Base-by-base conservation (phyloP, 2,888 invertebrate genomes). In the Protonemura montana region DNA sequence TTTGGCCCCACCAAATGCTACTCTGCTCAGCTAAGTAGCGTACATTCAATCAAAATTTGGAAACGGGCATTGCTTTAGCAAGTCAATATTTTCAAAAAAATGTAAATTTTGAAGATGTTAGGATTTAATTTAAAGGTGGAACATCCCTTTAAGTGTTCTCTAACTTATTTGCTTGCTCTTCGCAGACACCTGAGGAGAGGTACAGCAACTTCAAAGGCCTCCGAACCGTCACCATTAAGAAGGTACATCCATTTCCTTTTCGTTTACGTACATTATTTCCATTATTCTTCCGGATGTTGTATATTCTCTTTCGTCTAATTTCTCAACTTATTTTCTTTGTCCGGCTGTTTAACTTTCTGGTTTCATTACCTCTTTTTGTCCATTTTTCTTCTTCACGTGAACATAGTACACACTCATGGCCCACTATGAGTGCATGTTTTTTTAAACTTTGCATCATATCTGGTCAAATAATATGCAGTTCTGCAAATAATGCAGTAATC, bases 181-280 rank as follows among this genome's bases (percentile, higher is more conserved):
- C 91, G 78, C 94, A 95, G 95, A 93, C 94, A 88, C 92, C 93
- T 88, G 95, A 95, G 91, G 95, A 95, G 91, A 93, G 94, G 89
- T 95, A 94, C 90, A 93, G 94, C 87, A 94, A 93, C 89, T 97
- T 95, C 93, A 96, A 95, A 90, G 96, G 96, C 88, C 94, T 97
- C 87, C 93, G 96, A 89, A 95, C 95, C 87, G 94, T 97, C 88
- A 95, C 95, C 88, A 94, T 98, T 91, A 97, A 96, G 91, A 98
- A 98, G 95, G 97, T 96, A 92, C 90, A 91, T 88, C 26, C 16
- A 28, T 80, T 21, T n/a, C 7, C 21, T 84, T 35, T 35, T 26
- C 28, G 2, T 35, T 27, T 6, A 35, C 30, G 16, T 16, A 16
- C 3, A 29, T 16, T 81, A 28, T 81, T 26, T 82, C 1, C 42